Conservation (phyloP, 2,797 vertebrate species). For the Pipistrellus pygmaeus region DNA sequence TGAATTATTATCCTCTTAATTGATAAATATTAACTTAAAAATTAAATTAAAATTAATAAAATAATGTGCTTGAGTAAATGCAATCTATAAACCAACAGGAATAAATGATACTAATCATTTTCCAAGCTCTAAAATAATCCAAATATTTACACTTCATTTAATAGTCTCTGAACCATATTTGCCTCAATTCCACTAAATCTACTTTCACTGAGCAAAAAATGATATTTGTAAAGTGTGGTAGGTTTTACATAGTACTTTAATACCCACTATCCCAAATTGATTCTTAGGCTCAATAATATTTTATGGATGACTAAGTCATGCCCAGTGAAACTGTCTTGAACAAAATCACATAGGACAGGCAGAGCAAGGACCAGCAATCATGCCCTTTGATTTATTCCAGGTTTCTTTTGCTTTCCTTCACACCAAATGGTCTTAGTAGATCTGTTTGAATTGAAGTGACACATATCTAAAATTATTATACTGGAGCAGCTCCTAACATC, state of each 20-base stretch:
- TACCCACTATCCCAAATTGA: not conserved
- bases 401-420: not conserved
- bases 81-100: not conserved
- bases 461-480: not conserved
- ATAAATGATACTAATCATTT: constrained; percentile 47
- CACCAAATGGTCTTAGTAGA: not conserved
- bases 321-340: not conserved
- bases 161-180: not conserved
- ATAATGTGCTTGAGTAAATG: not conserved
- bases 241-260: not conserved
- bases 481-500: not conserved
- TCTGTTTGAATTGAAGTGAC: not conserved
- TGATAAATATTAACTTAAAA: constrained; percentile 14
- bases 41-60: not conserved
- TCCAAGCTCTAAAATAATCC: not conserved
- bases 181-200: constrained; percentile 5
- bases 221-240: not conserved
- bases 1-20: constrained; percentile 10
- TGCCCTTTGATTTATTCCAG: not conserved
- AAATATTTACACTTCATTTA: constrained; percentile 58
- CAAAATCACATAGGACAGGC: not conserved
- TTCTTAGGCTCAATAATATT: not conserved
- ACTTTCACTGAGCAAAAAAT: constrained; percentile 30
- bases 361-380: not conserved
- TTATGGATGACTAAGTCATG: not conserved